A percentile compares a stretch with the other conserved stretches of the same genome.
phyloP scores from a whole-genome alignment of 2,797 vertebrate species.

The Alauda arvensis region DNA sequence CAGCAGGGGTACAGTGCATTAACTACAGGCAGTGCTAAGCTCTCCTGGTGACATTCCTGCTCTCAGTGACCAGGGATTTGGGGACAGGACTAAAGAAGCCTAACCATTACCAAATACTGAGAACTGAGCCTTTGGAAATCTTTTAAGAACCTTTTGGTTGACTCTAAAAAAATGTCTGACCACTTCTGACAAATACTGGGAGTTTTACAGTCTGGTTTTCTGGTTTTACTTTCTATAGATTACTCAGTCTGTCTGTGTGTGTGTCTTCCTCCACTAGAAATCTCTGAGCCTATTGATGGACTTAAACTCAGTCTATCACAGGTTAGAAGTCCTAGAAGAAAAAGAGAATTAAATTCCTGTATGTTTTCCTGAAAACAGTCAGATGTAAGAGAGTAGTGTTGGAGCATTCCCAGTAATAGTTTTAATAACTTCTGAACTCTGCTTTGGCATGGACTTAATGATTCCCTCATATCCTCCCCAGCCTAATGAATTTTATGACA shows the following conservation, averaged over 20 bases:
- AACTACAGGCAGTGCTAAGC: neutral
- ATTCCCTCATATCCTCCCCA: neutral
- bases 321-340: neutral
- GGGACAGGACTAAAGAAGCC: neutral
- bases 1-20: neutral
- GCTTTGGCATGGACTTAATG: neutral
- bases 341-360: neutral
- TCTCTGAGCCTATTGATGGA: neutral
- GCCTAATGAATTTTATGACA: neutral
- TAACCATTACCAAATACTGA: neutral
- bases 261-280: neutral
- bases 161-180: neutral
- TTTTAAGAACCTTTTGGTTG: neutral
- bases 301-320: neutral
- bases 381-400: neutral
- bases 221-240: neutral
- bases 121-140: neutral
- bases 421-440: neutral
- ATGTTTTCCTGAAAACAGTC: neutral
- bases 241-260: rapidly evolving
- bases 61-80: neutral
- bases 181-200: neutral
- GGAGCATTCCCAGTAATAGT: neutral
- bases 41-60: rapidly evolving
- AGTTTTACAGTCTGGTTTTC: neutral